Conservation (phyloP, 1,140 invertebrate genomes). For the Heliconius nattereri region DNA sequence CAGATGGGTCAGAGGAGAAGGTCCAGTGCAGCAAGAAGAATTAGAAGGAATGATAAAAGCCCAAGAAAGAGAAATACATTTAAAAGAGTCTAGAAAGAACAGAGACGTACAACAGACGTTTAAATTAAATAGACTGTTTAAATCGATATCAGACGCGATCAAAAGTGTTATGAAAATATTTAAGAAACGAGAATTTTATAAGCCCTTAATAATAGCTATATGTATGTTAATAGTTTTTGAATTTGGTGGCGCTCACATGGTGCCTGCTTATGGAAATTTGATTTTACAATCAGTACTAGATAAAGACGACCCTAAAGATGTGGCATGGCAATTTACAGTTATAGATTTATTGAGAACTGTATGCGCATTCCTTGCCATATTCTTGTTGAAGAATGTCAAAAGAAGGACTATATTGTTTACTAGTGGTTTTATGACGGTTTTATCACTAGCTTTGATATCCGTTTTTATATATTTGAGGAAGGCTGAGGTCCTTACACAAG, state of each 20-base stretch:
- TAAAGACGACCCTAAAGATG: slow-evolving; percentile 59
- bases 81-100: slow-evolving; percentile 43
- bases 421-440: slow-evolving; percentile 68
- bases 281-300: slow-evolving; percentile 68
- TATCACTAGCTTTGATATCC: slow-evolving; percentile 65
- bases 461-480: slow-evolving; percentile 69
- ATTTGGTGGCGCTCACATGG: slow-evolving; percentile 73
- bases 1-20: slow-evolving; percentile 69
- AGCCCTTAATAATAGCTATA: slow-evolving; percentile 72
- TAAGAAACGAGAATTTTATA: slow-evolving; percentile 74
- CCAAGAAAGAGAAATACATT: slow-evolving; percentile 55
- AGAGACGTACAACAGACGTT: slow-evolving; percentile 43
- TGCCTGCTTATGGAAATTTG: slow-evolving; percentile 70
- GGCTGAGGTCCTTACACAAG: slow-evolving; percentile 50
- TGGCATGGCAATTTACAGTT: slow-evolving; percentile 72
- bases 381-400: slow-evolving; percentile 67
- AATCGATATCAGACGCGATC: slow-evolving; percentile 49
- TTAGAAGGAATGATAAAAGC: slow-evolving; percentile 67
- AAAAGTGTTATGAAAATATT: slow-evolving; percentile 65
- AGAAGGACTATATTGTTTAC: slow-evolving; percentile 69
- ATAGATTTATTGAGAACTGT: slow-evolving; percentile 71
- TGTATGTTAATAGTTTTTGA: slow-evolving; percentile 75
- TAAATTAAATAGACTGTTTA: slow-evolving; percentile 52
- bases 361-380: slow-evolving; percentile 73
- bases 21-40: slow-evolving; percentile 57